A percentile compares a stretch with the other conserved stretches of the same genome.
phyloP scores from a whole-genome alignment of 2,888 invertebrate species.

The Troilus luridus region DNA sequence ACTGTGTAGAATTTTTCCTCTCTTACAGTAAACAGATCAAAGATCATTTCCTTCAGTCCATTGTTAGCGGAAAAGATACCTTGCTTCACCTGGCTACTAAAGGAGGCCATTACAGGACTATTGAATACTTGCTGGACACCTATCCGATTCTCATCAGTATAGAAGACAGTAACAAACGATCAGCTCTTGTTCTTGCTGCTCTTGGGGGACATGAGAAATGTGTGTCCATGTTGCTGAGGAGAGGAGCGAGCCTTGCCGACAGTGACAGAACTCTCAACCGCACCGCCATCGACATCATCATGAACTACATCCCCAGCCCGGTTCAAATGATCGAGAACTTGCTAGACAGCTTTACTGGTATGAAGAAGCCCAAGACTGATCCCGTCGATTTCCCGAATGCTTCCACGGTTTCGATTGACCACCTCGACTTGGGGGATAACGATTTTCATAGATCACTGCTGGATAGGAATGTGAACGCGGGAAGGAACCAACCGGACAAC shows the following conservation, averaged over 20 bases:
- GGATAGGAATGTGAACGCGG: background rate
- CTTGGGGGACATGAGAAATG: background rate
- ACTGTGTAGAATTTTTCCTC: conserved; percentile 14
- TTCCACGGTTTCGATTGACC: background rate
- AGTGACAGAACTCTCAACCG: background rate
- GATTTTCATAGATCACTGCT: background rate
- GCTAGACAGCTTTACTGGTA: conserved; percentile 25
- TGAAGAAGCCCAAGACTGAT: background rate
- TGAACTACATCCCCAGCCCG: background rate
- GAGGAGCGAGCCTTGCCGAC: conserved; percentile 35
- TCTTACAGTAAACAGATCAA: background rate
- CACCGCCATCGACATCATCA: conserved; percentile 28
- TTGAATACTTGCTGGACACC: background rate
- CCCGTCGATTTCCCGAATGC: background rate
- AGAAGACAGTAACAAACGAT: background rate
- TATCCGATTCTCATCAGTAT: background rate
- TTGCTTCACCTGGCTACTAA: conserved; percentile 23
- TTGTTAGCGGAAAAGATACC: background rate
- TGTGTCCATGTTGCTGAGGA: background rate
- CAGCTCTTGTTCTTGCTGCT: background rate
- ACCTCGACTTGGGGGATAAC: background rate
- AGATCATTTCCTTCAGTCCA: background rate
- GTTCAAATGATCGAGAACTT: conserved; percentile 33
- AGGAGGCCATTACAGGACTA: conserved; percentile 8
- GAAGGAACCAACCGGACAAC: background rate